These are phyloP conservation scores for Enteromius argenteus DNA, from an alignment of 2,797 vertebrate genomes.

Conservation along the genomic window DNA sequence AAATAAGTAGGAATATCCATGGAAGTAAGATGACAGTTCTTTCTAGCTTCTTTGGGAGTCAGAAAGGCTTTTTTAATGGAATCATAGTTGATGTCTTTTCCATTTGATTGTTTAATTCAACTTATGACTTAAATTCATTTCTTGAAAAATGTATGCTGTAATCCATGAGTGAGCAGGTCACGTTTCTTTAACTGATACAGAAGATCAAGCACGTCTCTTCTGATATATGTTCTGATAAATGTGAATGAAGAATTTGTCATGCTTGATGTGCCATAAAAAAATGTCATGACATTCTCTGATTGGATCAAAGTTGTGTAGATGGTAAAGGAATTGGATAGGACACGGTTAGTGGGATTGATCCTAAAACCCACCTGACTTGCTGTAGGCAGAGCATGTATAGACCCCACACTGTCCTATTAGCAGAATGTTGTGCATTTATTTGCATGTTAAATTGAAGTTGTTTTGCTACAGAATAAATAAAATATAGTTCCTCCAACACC, in stretches of 20 bases:
- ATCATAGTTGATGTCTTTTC: conserved; percentile 2
- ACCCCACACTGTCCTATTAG: neutral
- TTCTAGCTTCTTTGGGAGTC: neutral
- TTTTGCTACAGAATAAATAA: neutral
- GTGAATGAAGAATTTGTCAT: conserved; percentile 30
- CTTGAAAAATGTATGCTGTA: conserved; percentile 31
- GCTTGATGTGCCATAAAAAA: conserved; percentile 12
- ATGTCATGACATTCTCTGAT: conserved; percentile 13
- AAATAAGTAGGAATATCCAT: conserved; percentile 18
- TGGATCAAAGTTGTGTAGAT: conserved; percentile 28
- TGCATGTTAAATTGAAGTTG: neutral
- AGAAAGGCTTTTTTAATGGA: conserved; percentile 13
- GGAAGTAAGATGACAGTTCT: neutral
- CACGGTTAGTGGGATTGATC: conserved; percentile 1
- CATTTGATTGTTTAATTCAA: conserved; percentile 30
- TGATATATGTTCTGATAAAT: conserved; percentile 22
- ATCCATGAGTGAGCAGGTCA: neutral
- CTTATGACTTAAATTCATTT: conserved; percentile 46
- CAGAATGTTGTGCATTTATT: neutral
- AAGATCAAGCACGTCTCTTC: conserved; percentile 14
- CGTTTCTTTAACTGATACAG: conserved; percentile 13
- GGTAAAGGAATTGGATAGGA: conserved; percentile 1
- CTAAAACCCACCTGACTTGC: conserved; percentile 7
- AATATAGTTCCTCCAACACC: neutral
- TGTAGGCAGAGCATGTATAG: neutral